phyloP scores from a whole-genome alignment of 2,797 vertebrate genomes.

The Helicolenus hilgendorfi region DNA sequence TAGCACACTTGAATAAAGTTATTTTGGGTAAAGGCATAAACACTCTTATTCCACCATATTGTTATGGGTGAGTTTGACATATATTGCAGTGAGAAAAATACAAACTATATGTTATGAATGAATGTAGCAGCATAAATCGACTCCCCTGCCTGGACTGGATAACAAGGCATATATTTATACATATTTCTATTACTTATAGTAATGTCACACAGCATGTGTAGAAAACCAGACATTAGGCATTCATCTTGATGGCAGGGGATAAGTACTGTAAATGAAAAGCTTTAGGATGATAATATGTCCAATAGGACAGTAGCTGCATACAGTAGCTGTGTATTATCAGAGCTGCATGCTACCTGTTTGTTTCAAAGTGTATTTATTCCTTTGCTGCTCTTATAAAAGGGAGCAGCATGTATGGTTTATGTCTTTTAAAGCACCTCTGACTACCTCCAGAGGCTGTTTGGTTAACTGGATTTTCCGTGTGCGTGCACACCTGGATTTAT shows the following conservation, averaged over 20 bases:
- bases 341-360: not conserved
- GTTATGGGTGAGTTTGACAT: not conserved
- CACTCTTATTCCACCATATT: not conserved
- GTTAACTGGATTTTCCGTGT: slow-evolving; percentile 25
- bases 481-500: slow-evolving; percentile 20
- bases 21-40: not conserved
- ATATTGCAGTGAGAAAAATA: not conserved
- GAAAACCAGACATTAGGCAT: not conserved
- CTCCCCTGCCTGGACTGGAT: not conserved
- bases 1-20: too few relatives aligned
- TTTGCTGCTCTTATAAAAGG: not conserved
- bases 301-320: too few relatives aligned
- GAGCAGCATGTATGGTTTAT: not conserved
- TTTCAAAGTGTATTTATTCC: not conserved
- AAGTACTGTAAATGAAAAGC: too few relatives aligned
- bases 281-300: not conserved
- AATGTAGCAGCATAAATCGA: not conserved
- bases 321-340: not conserved
- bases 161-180: not conserved
- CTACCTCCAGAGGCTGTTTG: not conserved
- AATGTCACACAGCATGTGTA: not conserved
- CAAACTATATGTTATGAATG: not conserved
- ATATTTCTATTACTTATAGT: not conserved
- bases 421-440: slow-evolving; percentile 6
- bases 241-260: not conserved